Conservation (phyloP, 2,797 vertebrate genomes). For the Buphagus erythrorhynchus region DNA sequence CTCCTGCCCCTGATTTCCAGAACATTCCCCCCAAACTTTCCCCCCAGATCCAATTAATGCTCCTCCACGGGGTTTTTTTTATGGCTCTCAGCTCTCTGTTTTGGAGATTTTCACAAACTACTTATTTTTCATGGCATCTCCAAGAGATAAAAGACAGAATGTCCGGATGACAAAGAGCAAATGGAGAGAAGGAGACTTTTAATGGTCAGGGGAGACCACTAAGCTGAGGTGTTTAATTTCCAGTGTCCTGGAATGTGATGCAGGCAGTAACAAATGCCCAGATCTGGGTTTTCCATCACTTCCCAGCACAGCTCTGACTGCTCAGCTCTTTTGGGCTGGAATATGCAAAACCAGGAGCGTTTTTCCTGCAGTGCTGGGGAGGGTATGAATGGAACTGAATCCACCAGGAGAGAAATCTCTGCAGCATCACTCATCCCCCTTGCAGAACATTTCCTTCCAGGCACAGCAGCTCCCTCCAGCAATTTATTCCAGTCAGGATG, state of each 20-base stretch:
- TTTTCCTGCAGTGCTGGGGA: background rate
- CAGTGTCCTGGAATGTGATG: background rate
- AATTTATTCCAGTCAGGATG: slow-evolving; percentile 6
- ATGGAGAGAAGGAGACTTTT: background rate
- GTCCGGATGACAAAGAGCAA: slow-evolving; percentile 20
- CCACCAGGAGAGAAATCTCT: background rate
- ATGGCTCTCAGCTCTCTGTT: slow-evolving; percentile 18
- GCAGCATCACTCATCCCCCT: background rate
- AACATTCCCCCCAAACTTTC: background rate
- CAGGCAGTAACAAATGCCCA: background rate
- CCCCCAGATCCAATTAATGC: slow-evolving; percentile 6
- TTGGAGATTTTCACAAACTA: background rate
- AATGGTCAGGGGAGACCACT: slow-evolving; percentile 11
- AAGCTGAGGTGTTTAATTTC: slow-evolving; percentile 23
- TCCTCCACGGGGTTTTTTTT: background rate
- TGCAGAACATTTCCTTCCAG: background rate
- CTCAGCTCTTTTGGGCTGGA: background rate
- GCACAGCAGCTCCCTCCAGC: background rate
- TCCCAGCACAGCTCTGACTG: background rate
- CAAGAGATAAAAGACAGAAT: slow-evolving; percentile 29
- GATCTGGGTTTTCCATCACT: background rate
- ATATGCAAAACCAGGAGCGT: background rate
- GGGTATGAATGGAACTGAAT: background rate
- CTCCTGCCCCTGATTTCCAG: background rate
- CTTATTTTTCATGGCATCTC: slow-evolving; percentile 31